Percentiles rank a stretch among this genome's conserved stretches.
Conservation (phyloP, 2,113 vertebrate genomes). For the Hemiscyllium ocellatum region DNA sequence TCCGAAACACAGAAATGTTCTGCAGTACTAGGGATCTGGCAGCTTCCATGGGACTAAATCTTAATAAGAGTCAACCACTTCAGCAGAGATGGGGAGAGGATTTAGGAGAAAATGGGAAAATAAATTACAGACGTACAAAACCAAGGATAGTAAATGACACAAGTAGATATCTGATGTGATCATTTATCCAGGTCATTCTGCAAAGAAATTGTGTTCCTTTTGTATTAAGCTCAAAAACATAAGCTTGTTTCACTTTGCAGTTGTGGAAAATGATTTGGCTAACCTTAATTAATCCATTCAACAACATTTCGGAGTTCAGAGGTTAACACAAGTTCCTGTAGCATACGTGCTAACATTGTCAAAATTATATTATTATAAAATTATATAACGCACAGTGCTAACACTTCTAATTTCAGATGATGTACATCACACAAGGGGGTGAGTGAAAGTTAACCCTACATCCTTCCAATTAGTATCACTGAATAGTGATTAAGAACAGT, state of each 20-base stretch:
- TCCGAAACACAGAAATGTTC: neutral
- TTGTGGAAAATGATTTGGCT: too few species aligned
- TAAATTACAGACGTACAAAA: neutral
- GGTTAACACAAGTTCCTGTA: too few species aligned
- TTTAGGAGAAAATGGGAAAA: neutral
- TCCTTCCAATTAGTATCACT: neutral
- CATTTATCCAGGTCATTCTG: neutral
- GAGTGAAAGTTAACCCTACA: neutral
- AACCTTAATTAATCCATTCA: too few species aligned
- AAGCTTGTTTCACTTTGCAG: too few species aligned
- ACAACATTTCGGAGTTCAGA: too few species aligned
- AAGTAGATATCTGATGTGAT: neutral
- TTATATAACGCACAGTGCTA: neutral
- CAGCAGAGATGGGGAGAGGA: neutral
- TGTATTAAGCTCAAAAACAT: too few species aligned
- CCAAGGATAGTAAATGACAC: neutral
- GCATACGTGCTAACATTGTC: too few species aligned
- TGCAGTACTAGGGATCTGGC: neutral
- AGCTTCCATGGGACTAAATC: neutral
- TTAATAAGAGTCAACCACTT: neutral
- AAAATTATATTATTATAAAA: too few species aligned
- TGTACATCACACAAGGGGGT: too few species aligned
- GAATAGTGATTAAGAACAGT: neutral
- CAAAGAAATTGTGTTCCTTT: too few species aligned
- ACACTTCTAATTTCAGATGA: neutral